Evolutionary conservation across 2,113 vertebrate genomes (phyloP).

Genomic region (Cathartes aura): DNA sequence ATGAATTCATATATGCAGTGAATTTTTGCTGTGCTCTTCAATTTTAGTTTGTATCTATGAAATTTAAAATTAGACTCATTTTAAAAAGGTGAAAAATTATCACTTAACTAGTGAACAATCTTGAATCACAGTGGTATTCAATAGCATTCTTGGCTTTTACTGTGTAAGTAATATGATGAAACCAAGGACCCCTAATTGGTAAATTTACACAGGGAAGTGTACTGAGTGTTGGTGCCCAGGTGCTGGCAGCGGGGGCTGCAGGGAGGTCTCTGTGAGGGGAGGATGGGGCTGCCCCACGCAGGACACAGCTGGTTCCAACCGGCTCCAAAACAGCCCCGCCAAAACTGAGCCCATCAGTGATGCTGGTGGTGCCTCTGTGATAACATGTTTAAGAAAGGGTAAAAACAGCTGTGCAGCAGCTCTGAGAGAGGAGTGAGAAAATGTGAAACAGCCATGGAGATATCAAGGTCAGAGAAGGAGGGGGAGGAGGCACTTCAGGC

Average conservation of each 20-base stretch:
- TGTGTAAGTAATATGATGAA: neutral
- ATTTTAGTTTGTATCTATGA: neutral
- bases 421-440: neutral
- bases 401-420: neutral
- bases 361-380: neutral
- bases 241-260: fast-evolving
- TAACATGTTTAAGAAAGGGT: neutral
- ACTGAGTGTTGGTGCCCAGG: neutral
- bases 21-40: neutral
- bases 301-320: fast-evolving
- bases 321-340: neutral
- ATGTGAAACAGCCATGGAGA: neutral
- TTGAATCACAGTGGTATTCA: neutral
- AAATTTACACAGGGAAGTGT: neutral
- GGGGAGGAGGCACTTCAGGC: neutral
- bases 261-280: neutral
- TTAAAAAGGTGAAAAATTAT: neutral
- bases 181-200: fast-evolving
- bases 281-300: fast-evolving
- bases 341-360: neutral
- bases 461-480: neutral
- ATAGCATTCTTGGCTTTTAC: neutral
- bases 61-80: neutral
- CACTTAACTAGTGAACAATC: neutral
- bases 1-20: neutral